phyloP scores from a whole-genome alignment of 2,888 invertebrate genomes.

The Tromatobia lineatoria region DNA sequence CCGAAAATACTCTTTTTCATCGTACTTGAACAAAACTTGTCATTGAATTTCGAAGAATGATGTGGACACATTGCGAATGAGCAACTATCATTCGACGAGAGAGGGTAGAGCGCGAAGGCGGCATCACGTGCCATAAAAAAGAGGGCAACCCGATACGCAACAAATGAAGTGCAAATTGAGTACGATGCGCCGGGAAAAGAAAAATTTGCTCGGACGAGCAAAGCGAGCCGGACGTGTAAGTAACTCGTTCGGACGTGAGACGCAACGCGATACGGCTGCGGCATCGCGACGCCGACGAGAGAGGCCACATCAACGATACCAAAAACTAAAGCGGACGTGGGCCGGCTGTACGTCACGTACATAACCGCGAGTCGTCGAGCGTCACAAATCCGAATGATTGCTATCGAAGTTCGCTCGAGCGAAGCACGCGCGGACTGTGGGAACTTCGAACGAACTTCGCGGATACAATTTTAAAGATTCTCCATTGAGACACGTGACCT shows the following conservation, averaged over 20 bases:
- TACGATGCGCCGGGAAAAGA: conserved; percentile 75
- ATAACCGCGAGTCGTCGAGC: conserved; percentile 47
- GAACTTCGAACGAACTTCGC: conserved; percentile 23
- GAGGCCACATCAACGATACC: conserved; percentile 48
- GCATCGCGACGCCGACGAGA: conserved; percentile 70
- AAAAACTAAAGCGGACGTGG: conserved; percentile 37
- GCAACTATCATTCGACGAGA: background rate
- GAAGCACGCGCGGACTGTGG: conserved; percentile 13
- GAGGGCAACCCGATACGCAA: conserved; percentile 82
- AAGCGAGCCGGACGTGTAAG: conserved; percentile 75
- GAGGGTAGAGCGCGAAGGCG: background rate
- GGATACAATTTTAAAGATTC: background rate
- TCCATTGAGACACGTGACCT: background rate
- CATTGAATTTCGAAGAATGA: background rate
- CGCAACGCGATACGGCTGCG: conserved; percentile 84
- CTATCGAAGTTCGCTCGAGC: conserved; percentile 32
- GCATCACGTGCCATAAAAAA: conserved; percentile 79
- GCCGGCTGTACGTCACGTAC: conserved; percentile 45
- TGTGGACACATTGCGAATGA: background rate
- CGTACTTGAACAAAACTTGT: too few relatives aligned
- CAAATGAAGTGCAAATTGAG: conserved; percentile 84
- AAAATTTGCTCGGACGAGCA: conserved; percentile 72
- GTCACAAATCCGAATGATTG: conserved; percentile 31
- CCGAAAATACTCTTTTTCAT: too few relatives aligned
- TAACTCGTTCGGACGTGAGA: conserved; percentile 81